A percentile compares a stretch with the other conserved stretches of the same genome.
These are phyloP conservation scores for Drosophila arawakana DNA, from an alignment of 1,140 invertebrate species.

Conservation along the genomic window DNA sequence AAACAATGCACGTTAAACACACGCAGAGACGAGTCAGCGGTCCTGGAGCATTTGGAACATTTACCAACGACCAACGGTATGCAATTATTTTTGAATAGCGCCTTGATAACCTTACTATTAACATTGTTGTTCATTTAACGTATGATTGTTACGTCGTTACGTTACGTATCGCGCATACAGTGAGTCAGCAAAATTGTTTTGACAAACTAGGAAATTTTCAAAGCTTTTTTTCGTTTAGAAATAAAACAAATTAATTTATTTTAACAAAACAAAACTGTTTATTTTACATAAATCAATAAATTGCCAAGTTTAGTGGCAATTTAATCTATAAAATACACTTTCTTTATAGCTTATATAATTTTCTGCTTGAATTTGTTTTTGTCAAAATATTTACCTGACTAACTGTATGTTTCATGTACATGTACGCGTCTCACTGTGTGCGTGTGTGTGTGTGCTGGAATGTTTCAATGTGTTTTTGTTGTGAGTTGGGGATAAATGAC, in stretches of 20 bases:
- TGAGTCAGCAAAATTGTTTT: no score
- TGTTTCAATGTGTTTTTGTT: slow-evolving; percentile 30
- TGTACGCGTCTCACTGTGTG: slow-evolving; percentile 3
- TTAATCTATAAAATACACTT: no score
- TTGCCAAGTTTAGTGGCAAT: no score
- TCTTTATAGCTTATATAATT: no score
- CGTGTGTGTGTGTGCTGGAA: slow-evolving; percentile 15
- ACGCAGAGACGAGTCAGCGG: slow-evolving; percentile 83
- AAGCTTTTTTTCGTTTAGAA: no score
- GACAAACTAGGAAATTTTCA: no score
- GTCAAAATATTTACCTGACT: no score
- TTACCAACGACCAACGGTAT: slow-evolving; percentile 83
- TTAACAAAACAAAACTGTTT: no score
- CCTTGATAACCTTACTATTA: slow-evolving; percentile 32
- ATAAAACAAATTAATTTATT: no score
- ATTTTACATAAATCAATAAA: no score
- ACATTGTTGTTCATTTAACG: slow-evolving; percentile 47
- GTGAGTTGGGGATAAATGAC: slow-evolving; percentile 28
- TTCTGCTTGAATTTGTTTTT: no score
- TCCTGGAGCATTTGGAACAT: slow-evolving; percentile 84
- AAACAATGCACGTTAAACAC: slow-evolving; percentile 84
- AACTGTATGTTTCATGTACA: slow-evolving; percentile 4
- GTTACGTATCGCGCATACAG: slow-evolving; percentile 15
- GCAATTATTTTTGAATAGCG: slow-evolving; percentile 47
- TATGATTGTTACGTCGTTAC: slow-evolving; percentile 24